Conservation (phyloP, 2,113 vertebrate genomes). For the Pantherophis guttatus region DNA sequence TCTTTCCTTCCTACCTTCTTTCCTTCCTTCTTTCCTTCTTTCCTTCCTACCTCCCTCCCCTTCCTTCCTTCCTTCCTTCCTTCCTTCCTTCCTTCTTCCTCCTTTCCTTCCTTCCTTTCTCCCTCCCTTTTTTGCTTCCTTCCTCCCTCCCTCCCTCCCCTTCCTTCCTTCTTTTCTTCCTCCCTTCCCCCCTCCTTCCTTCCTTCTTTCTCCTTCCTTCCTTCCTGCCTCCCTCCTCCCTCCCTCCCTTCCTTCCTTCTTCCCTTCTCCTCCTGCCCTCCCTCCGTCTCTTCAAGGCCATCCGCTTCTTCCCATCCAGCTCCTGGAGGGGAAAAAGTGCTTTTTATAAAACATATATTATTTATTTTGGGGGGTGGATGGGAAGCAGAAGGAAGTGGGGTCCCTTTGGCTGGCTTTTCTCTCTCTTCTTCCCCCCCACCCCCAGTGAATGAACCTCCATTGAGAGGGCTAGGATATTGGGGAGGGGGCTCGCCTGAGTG, state of each 20-base stretch:
- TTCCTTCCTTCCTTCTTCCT: too few species aligned
- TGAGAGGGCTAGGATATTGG: background rate
- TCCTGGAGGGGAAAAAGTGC: background rate
- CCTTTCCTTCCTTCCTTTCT: too few species aligned
- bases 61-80: too few species aligned
- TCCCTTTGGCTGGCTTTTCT: background rate
- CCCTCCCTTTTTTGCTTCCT: too few species aligned
- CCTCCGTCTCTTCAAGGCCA: background rate
- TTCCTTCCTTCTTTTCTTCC: background rate
- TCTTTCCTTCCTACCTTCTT: too few species aligned
- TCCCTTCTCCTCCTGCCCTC: background rate
- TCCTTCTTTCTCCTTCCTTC: too few species aligned
- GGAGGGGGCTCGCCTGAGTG: background rate
- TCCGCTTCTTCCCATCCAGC: background rate
- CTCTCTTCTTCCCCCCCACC: too few species aligned
- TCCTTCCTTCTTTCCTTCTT: fast-evolving
- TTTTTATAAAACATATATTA: background rate
- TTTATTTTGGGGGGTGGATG: background rate
- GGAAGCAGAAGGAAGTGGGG: background rate
- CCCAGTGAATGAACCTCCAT: background rate
- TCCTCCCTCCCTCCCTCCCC: too few species aligned
- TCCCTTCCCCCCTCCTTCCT: too few species aligned
- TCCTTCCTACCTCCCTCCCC: too few species aligned
- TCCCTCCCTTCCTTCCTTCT: fast-evolving
- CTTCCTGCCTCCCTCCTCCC: background rate